These are phyloP conservation scores for Aptenodytes patagonicus DNA, from an alignment of 2,113 vertebrate species.

Conservation along the genomic window DNA sequence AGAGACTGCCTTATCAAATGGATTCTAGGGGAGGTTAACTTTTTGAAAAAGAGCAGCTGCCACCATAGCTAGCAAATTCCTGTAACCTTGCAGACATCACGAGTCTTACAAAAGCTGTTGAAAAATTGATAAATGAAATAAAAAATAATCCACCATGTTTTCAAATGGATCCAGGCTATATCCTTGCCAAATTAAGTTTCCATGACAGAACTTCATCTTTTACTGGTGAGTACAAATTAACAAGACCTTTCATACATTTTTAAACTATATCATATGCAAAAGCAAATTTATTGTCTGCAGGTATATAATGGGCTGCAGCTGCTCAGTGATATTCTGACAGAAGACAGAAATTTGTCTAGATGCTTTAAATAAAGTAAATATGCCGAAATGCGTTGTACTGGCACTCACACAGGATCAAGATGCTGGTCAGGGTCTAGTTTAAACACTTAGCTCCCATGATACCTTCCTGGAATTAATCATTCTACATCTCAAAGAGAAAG, in stretches of 20 bases:
- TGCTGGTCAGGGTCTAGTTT: neutral
- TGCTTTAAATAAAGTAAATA: neutral
- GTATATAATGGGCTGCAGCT: neutral
- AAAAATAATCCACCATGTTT: neutral
- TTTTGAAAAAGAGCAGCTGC: neutral
- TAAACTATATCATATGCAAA: neutral
- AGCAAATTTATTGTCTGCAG: neutral
- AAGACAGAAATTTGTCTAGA: neutral
- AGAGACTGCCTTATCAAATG: neutral
- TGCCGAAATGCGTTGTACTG: neutral
- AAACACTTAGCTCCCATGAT: neutral
- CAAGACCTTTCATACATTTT: neutral
- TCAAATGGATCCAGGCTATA: neutral
- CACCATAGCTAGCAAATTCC: neutral
- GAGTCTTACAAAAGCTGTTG: neutral
- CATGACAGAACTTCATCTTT: neutral
- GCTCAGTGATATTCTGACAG: neutral
- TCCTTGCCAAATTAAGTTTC: neutral
- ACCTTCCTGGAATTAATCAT: neutral
- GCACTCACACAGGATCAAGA: neutral
- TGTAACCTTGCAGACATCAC: neutral
- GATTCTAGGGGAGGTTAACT: neutral
- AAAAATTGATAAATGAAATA: neutral
- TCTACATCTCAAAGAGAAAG: neutral
- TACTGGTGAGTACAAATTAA: neutral